Evolutionary conservation across 1,140 invertebrate species (phyloP).

Genomic region (Telenomus remus): DNA sequence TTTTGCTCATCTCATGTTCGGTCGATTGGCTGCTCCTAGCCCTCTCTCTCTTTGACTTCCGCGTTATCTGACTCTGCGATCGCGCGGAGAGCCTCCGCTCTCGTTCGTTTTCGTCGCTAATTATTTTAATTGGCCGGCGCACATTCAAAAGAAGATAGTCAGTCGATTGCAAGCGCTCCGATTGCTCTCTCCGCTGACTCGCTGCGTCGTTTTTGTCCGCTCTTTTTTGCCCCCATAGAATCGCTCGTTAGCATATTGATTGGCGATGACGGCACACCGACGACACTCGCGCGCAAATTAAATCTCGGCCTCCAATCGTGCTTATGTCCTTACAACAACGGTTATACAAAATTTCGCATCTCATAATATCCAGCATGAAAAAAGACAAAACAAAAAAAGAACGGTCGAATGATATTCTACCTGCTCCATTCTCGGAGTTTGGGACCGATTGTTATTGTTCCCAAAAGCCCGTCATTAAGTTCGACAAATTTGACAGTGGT

Average conservation of each 20-base stretch:
- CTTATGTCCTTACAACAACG: conserved; percentile 26
- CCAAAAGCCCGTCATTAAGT: conserved; percentile 42
- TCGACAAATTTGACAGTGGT: conserved; percentile 54
- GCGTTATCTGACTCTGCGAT: conserved; percentile 66
- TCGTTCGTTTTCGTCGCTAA: conserved; percentile 71
- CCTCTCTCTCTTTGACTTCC: conserved; percentile 50
- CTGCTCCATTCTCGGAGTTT: conserved; percentile 38
- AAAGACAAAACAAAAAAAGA: conserved; percentile 21
- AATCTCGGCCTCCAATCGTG: conserved; percentile 61
- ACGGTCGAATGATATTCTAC: conserved; percentile 9
- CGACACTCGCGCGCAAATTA: conserved; percentile 61
- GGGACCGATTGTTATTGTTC: conserved; percentile 33
- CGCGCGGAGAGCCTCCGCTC: conserved; percentile 60
- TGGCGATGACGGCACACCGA: conserved; percentile 71
- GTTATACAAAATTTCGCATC: conserved; percentile 21
- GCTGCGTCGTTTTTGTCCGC: conserved; percentile 48
- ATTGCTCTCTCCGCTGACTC: conserved; percentile 60
- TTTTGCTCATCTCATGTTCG: conserved; percentile 45
- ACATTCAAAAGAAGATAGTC: conserved; percentile 68
- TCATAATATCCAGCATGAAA: conserved; percentile 41
- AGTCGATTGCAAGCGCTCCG: conserved; percentile 63
- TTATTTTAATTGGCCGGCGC: conserved; percentile 73
- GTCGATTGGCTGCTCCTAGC: conserved; percentile 13
- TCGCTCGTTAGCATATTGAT: conserved; percentile 75
- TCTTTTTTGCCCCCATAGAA: conserved; percentile 53